phyloP scores from a whole-genome alignment of 2,113 vertebrate genomes.

The Burhinus oedicnemus region DNA sequence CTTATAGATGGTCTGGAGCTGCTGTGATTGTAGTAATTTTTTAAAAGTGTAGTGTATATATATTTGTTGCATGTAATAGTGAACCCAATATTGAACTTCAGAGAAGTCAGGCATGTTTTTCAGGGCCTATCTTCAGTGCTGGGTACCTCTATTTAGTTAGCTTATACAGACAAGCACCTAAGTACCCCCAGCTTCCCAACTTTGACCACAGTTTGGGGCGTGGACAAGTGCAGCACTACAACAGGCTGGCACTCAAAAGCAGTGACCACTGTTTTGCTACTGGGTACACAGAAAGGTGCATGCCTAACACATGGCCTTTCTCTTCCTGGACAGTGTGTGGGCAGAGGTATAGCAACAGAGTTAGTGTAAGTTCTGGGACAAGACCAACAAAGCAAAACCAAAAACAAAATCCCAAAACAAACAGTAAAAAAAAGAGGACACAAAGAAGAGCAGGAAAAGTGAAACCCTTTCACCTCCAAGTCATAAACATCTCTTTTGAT shows the following conservation, averaged over 20 bases:
- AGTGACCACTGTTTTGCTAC: background rate
- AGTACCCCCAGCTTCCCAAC: background rate
- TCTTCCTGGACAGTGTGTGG: background rate
- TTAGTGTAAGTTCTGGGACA: background rate
- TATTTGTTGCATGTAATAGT: background rate
- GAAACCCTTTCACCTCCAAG: background rate
- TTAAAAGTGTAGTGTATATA: background rate
- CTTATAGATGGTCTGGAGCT: background rate
- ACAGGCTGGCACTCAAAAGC: background rate
- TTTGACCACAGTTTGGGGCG: background rate
- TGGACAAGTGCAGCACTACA: background rate
- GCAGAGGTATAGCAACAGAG: background rate
- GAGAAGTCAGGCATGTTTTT: background rate
- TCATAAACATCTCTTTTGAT: constrained; percentile 48
- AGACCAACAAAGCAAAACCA: background rate
- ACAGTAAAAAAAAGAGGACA: background rate
- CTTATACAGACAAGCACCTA: background rate
- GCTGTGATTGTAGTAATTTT: background rate
- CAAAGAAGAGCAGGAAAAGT: background rate
- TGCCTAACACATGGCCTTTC: background rate
- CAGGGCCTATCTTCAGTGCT: background rate
- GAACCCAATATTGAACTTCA: background rate
- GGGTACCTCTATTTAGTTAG: background rate
- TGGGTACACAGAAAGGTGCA: background rate
- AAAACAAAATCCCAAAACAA: background rate